These are phyloP conservation scores for Propithecus perrieri DNA, from an alignment of 2,797 vertebrate species.

Conservation along the genomic window DNA sequence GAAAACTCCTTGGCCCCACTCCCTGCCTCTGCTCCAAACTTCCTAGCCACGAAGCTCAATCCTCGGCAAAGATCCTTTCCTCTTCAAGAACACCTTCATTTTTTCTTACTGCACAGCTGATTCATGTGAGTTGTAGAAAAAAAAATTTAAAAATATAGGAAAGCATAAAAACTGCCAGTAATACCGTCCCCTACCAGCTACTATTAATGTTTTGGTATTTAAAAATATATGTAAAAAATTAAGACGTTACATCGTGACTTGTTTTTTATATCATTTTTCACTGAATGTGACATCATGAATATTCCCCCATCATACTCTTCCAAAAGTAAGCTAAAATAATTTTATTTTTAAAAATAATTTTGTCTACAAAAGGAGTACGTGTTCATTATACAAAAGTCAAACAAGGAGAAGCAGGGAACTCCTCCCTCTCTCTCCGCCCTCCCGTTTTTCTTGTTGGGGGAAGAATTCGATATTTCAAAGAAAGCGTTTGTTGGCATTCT, in stretches of 20 bases:
- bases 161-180: not conserved
- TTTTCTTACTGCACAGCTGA: not conserved
- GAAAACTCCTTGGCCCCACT: not conserved
- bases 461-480: conserved; percentile 45
- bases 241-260: not conserved
- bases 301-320: not conserved
- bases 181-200: not conserved
- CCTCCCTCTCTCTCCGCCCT: not conserved
- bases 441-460: not conserved
- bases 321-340: not conserved
- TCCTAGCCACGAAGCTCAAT: not conserved
- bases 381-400: not conserved
- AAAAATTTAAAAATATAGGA: not conserved
- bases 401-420: not conserved
- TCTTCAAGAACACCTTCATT: not conserved
- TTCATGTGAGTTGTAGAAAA: not conserved
- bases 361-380: not conserved
- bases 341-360: not conserved
- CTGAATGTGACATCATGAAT: not conserved
- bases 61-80: not conserved
- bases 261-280: not conserved
- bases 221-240: not conserved
- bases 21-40: not conserved
- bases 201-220: not conserved
- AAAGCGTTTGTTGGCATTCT: conserved; percentile 27